phyloP scores from a whole-genome alignment of 2,888 invertebrate species.

The Acanthococcus lagerstroemiae region DNA sequence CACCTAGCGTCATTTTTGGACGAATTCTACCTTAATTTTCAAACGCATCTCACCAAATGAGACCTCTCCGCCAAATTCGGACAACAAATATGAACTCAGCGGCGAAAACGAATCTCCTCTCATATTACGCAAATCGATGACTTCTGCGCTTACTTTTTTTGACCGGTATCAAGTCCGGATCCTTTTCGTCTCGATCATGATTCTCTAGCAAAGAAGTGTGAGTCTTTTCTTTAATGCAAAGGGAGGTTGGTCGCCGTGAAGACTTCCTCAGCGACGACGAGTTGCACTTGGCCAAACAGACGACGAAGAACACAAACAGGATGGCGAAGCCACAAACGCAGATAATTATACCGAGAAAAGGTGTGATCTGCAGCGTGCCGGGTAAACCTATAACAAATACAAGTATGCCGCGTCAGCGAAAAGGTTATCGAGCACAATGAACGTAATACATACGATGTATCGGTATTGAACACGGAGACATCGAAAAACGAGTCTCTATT shows the following conservation, averaged over 20 bases:
- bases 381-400: background rate
- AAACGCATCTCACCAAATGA: too few relatives aligned
- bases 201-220: slow-evolving; percentile 7
- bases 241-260: background rate
- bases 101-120: background rate
- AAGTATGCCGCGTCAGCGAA: too few relatives aligned
- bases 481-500: too few relatives aligned
- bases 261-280: background rate
- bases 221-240: slow-evolving; percentile 8
- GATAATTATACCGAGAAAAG: background rate
- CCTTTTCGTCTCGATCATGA: slow-evolving; percentile 45
- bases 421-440: too few relatives aligned
- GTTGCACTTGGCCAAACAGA: background rate
- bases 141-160: slow-evolving; percentile 41
- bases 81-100: too few relatives aligned
- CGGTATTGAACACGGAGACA: too few relatives aligned
- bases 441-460: too few relatives aligned
- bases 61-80: too few relatives aligned
- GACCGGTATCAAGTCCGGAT: slow-evolving; percentile 44
- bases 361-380: background rate
- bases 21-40: too few relatives aligned
- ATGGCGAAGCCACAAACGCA: slow-evolving; percentile 10
- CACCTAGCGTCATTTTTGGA: too few relatives aligned
- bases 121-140: background rate
- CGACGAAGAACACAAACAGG: background rate